These are phyloP conservation scores for Mustela erminea DNA, from an alignment of 2,797 vertebrate genomes.

Conservation along the genomic window DNA sequence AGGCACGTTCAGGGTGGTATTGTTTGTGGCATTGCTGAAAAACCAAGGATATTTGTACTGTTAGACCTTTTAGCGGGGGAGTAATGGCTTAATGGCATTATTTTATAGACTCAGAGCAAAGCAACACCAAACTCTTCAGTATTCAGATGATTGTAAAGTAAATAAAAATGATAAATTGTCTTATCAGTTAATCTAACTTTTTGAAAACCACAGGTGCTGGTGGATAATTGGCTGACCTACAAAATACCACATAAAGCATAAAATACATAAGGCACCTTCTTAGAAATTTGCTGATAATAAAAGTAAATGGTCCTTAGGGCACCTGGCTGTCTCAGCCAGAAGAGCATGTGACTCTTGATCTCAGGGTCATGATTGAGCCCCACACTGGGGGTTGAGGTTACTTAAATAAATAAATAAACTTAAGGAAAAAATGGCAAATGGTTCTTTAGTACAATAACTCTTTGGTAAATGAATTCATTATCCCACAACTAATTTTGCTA, in stretches of 20 bases:
- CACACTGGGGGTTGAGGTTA: neutral
- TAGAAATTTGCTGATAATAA: conserved; percentile 22
- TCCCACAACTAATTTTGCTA: conserved; percentile 30
- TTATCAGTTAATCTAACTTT: neutral
- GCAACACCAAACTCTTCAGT: neutral
- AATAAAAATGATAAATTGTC: neutral
- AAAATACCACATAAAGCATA: conserved; percentile 23
- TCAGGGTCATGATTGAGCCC: neutral
- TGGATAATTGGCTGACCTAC: neutral
- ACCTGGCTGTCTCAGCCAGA: neutral
- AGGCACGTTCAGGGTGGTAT: neutral
- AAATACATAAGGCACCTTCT: neutral
- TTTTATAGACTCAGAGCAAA: conserved; percentile 11
- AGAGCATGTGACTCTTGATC: neutral
- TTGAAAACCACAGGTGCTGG: neutral
- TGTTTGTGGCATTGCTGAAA: neutral
- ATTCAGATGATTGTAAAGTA: conserved; percentile 5
- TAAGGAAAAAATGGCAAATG: neutral
- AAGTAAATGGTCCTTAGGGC: neutral
- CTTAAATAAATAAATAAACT: neutral
- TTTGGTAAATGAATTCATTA: conserved; percentile 47
- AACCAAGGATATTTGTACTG: neutral
- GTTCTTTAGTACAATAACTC: neutral
- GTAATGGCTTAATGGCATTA: neutral
- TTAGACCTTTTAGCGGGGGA: neutral